Evolutionary conservation across 2,797 vertebrate species (phyloP).

Genomic region (Alcedo atthis): DNA sequence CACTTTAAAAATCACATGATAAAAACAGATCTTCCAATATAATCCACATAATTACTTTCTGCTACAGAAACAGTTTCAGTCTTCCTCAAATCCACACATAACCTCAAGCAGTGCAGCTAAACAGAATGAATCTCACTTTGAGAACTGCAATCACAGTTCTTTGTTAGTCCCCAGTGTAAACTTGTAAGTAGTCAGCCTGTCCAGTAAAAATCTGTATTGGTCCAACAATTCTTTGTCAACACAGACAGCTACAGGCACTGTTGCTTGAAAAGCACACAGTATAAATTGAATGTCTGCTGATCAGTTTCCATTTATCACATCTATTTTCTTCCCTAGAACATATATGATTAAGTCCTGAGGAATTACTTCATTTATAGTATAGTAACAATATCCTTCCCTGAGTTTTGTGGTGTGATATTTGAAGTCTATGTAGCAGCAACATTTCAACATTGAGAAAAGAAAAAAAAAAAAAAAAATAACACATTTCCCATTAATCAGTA

Average conservation of each 20-base stretch:
- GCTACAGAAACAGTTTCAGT: neutral
- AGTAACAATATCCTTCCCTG: neutral
- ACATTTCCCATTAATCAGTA: constrained; percentile 59
- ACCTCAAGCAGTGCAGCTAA: constrained; percentile 7
- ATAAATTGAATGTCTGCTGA: neutral
- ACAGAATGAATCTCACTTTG: neutral
- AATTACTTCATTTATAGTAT: neutral
- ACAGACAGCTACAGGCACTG: neutral
- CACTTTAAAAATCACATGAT: neutral
- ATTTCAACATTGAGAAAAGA: constrained; percentile 5
- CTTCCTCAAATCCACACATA: neutral
- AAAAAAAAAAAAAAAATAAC: neutral
- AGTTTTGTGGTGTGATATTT: neutral
- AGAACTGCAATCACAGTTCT: neutral
- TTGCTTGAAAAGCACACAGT: neutral
- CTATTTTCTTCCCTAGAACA: constrained; percentile 21
- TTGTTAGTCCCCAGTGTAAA: neutral
- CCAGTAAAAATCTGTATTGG: neutral
- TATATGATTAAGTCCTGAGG: constrained; percentile 10
- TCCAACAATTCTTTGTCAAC: neutral
- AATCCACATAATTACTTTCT: neutral
- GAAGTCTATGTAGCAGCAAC: neutral
- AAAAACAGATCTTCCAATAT: neutral
- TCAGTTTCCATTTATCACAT: constrained; percentile 23
- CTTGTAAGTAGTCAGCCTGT: neutral